These are phyloP conservation scores for Tuta absoluta DNA, from an alignment of 2,888 invertebrate species.

Conservation along the genomic window DNA sequence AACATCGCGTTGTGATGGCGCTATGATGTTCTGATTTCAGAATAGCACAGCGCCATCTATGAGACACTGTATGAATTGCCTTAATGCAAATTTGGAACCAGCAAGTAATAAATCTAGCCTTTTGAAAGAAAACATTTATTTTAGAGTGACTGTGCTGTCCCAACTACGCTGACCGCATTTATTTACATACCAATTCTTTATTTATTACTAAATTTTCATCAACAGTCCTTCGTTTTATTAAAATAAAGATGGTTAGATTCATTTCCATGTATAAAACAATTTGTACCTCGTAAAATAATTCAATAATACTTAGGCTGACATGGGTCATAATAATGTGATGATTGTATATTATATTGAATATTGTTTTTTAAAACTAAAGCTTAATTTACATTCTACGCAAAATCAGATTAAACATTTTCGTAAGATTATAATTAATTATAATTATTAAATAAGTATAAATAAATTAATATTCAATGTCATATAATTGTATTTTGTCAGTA, in stretches of 20 bases:
- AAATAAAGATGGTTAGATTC: background rate
- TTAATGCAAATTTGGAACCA: too few species aligned
- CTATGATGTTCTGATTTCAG: too few species aligned
- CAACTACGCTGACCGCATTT: background rate
- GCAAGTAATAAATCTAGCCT: too few species aligned
- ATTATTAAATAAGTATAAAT: constrained; percentile 50
- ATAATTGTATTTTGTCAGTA: constrained; percentile 50
- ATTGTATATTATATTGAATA: constrained; percentile 46
- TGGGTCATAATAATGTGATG: constrained; percentile 38
- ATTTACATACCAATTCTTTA: background rate
- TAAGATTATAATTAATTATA: constrained; percentile 28
- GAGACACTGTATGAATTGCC: too few species aligned
- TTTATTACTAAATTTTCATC: background rate
- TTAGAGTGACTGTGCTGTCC: background rate
- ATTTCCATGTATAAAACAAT: constrained; percentile 3
- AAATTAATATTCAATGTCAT: constrained; percentile 43
- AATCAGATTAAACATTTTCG: constrained; percentile 55
- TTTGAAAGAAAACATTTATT: background rate
- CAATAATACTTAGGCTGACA: constrained; percentile 71
- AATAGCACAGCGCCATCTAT: too few species aligned
- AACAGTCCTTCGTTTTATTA: background rate
- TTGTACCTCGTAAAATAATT: constrained; percentile 38
- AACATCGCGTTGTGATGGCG: too few species aligned
- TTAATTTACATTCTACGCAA: constrained; percentile 59
- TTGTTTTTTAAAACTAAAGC: constrained; percentile 58